A percentile compares a stretch with the other conserved stretches of the same genome.
These are phyloP conservation scores for Catharus ustulatus DNA, from an alignment of 2,797 vertebrate species.

Conservation along the genomic window DNA sequence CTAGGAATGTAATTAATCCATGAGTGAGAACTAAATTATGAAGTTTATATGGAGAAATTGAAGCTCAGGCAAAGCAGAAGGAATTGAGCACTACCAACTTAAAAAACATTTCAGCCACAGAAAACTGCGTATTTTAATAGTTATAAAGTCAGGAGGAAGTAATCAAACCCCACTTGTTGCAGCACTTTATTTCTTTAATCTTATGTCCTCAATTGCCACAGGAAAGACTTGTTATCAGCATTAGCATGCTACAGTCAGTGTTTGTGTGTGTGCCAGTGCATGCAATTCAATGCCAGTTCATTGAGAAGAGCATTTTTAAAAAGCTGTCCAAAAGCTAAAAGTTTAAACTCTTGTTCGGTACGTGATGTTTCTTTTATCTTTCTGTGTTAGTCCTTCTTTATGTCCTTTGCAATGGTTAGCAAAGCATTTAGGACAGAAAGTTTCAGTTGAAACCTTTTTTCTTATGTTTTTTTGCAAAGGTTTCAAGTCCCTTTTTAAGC, in stretches of 20 bases:
- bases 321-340: not conserved
- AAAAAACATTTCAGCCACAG: not conserved
- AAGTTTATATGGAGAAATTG: not conserved
- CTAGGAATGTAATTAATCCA: not conserved
- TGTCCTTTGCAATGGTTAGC: not conserved
- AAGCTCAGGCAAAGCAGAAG: not conserved
- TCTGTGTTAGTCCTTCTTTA: not conserved
- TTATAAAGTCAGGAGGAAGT: not conserved
- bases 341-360: not conserved
- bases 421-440: not conserved
- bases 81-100: not conserved
- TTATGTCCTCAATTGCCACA: not conserved
- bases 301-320: not conserved
- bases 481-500: not conserved
- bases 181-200: not conserved
- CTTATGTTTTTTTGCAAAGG: not conserved
- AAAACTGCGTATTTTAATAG: not conserved
- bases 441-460: not conserved
- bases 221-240: not conserved
- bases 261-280: accelerated
- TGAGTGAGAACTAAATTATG: not conserved
- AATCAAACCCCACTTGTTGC: not conserved
- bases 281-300: not conserved
- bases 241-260: not conserved
- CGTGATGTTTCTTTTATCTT: not conserved